A percentile compares a stretch with the other conserved stretches of the same genome.
These are phyloP conservation scores for Cydia strobilella DNA, from an alignment of 1,140 invertebrate genomes.

Conservation along the genomic window DNA sequence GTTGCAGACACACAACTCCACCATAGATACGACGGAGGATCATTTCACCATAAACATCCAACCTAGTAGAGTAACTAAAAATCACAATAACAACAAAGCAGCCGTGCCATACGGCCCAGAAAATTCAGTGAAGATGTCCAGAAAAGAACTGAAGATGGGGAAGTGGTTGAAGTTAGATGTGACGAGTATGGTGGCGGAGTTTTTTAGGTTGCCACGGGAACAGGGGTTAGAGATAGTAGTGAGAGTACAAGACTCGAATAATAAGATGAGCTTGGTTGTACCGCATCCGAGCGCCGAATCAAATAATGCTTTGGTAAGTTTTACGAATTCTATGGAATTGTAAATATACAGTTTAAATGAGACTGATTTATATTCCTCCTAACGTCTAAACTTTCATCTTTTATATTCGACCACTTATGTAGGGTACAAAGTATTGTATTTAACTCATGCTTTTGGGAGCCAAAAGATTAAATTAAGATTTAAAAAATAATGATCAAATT, in stretches of 20 bases:
- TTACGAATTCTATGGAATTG: constrained; percentile 39
- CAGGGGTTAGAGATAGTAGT: constrained; percentile 86
- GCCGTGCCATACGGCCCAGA: constrained; percentile 63
- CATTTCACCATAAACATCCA: constrained; percentile 63
- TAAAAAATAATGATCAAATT: background rate
- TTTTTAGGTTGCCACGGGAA: constrained; percentile 86
- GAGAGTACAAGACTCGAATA: constrained; percentile 82
- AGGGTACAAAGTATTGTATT: too few relatives aligned
- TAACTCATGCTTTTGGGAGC: too few relatives aligned
- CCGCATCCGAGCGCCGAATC: constrained; percentile 75
- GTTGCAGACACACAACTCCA: constrained; percentile 59
- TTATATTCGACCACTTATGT: too few relatives aligned
- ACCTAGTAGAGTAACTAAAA: constrained; percentile 72
- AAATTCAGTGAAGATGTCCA: constrained; percentile 63
- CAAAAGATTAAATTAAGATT: background rate
- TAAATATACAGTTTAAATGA: background rate
- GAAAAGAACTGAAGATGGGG: constrained; percentile 76
- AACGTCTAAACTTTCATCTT: too few relatives aligned
- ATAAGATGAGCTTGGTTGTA: constrained; percentile 70
- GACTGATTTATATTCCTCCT: too few relatives aligned
- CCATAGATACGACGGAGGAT: constrained; percentile 56
- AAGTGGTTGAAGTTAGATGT: constrained; percentile 88
- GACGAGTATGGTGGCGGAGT: constrained; percentile 87
- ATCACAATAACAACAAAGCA: constrained; percentile 64
- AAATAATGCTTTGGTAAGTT: constrained; percentile 77